Evolutionary conservation across 2,797 vertebrate species (phyloP), one percentile per base, ranked within the genome.

Genomic region (Psittacula echo): DNA sequence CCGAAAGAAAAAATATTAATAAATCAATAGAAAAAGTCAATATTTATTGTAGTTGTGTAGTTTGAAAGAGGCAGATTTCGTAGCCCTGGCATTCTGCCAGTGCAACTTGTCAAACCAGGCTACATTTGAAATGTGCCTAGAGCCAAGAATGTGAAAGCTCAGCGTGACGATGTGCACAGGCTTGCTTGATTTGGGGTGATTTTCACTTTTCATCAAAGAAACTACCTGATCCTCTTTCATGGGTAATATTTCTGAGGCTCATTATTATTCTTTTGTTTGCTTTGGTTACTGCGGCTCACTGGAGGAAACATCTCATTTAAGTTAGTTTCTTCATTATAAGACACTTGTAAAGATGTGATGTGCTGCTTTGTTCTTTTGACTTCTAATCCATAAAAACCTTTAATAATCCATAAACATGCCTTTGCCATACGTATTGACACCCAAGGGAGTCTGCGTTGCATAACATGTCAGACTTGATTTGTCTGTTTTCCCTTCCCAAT

Each of bases 141-240:
- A 96, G 98, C 94, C 93, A 97, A 96, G 85, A 94, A 95, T 96
- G 91, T 86, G 74, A 94, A 93, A 96, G 81, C 95, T 97, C 95
- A 90, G 95, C 53, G 27, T 87, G 89, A 86, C 2, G 94, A 97
- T 93, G 94, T 98, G 98, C 97, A 98, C 51, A 89, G 98, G 97
- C 98, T 98, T 98, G 98, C 98, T 98, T 97, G 95, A 97, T 96
- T 97, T 95, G 48, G 95, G 82, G 65, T 95, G 96, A 96, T 94
- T 97, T 98, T 98, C 94, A 95, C 97, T 97, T 98, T 97, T 97
- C 97, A 96, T 98, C 97, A 97, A 97, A 98, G 95, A 86, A 97
- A 94, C 66, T 90, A 96, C 82, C 95, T 96, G 96, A 98, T 97
- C 91, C 82, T 97, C 93, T 95, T 85, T 90, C 89, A 89, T 80